Evolutionary conservation across 2,888 invertebrate genomes (phyloP).

Genomic region (Crossocerus cetratus): DNA sequence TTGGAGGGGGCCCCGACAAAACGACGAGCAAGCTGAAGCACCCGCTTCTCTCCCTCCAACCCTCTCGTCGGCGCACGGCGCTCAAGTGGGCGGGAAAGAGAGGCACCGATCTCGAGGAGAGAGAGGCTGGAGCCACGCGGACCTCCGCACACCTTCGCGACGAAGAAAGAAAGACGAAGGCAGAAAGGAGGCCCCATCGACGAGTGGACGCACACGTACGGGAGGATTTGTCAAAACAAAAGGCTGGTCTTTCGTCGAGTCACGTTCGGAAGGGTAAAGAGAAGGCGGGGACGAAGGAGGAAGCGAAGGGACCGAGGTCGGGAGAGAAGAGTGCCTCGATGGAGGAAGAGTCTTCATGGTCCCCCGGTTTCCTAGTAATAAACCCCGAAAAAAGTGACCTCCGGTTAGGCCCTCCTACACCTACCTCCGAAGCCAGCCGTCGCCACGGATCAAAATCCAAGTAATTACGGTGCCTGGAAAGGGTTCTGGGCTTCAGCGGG

Average conservation of each 20-base stretch:
- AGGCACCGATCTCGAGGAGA: not conserved
- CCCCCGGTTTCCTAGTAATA: slow-evolving; percentile 45
- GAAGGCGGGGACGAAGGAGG: slow-evolving; percentile 14
- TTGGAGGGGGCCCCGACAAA: slow-evolving; percentile 59
- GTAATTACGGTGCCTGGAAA: slow-evolving; percentile 62
- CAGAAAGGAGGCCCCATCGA: slow-evolving; percentile 50
- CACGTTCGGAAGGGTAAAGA: slow-evolving; percentile 64
- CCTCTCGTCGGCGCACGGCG: not conserved
- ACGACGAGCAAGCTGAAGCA: slow-evolving; percentile 59
- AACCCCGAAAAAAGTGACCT: slow-evolving; percentile 53
- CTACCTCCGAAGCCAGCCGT: slow-evolving; percentile 26
- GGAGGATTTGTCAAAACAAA: slow-evolving; percentile 74
- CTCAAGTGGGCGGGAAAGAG: not conserved
- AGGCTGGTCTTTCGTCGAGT: slow-evolving; percentile 70
- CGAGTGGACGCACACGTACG: slow-evolving; percentile 57
- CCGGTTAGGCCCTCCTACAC: slow-evolving; percentile 40
- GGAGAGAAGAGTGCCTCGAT: slow-evolving; percentile 3
- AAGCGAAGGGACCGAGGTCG: slow-evolving; percentile 7
- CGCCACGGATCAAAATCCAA: slow-evolving; percentile 62
- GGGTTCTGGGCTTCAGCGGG: slow-evolving; percentile 41
- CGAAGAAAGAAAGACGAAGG: slow-evolving; percentile 22
- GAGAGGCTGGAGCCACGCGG: slow-evolving; percentile 31
- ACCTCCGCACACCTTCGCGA: slow-evolving; percentile 28
- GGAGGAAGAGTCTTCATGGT: slow-evolving; percentile 16
- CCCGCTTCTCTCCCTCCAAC: slow-evolving; percentile 30